These are phyloP conservation scores for Drosophila nigromelanica DNA, from an alignment of 1,140 invertebrate genomes.

Conservation along the genomic window DNA sequence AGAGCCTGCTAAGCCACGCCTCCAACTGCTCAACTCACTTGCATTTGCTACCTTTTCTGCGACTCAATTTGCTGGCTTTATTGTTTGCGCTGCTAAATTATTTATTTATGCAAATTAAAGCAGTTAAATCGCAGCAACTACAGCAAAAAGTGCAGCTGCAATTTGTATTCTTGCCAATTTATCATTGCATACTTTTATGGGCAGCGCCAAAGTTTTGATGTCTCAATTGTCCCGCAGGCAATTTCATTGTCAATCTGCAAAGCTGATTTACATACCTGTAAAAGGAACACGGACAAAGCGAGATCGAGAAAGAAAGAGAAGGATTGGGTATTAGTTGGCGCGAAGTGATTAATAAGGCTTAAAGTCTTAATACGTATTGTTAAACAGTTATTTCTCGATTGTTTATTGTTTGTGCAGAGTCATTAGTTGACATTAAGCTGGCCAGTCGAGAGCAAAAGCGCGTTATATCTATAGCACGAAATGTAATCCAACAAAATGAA, in stretches of 20 bases:
- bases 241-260: not conserved
- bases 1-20: slow-evolving; percentile 29
- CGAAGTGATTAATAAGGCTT: slow-evolving; percentile 35
- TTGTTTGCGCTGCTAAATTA: slow-evolving; percentile 73
- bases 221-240: slow-evolving; percentile 55
- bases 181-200: slow-evolving; percentile 70
- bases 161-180: slow-evolving; percentile 68
- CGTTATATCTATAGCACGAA: slow-evolving; percentile 19
- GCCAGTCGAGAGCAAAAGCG: slow-evolving; percentile 22
- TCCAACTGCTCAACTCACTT: not conserved
- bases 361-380: slow-evolving; percentile 25
- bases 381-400: slow-evolving; percentile 12
- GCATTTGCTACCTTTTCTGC: slow-evolving; percentile 57
- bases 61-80: slow-evolving; percentile 77
- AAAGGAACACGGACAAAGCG: slow-evolving; percentile 2
- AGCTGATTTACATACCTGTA: slow-evolving; percentile 61
- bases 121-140: slow-evolving; percentile 63
- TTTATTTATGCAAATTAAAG: slow-evolving; percentile 81
- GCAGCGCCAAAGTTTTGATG: slow-evolving; percentile 54
- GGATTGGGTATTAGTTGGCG: not conserved
- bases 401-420: slow-evolving; percentile 29
- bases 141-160: slow-evolving; percentile 58
- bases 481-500: slow-evolving; percentile 39
- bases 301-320: slow-evolving; percentile 6
- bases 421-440: slow-evolving; percentile 53